phyloP scores from a whole-genome alignment of 1,140 invertebrate genomes.

The Zaprionus davidi region DNA sequence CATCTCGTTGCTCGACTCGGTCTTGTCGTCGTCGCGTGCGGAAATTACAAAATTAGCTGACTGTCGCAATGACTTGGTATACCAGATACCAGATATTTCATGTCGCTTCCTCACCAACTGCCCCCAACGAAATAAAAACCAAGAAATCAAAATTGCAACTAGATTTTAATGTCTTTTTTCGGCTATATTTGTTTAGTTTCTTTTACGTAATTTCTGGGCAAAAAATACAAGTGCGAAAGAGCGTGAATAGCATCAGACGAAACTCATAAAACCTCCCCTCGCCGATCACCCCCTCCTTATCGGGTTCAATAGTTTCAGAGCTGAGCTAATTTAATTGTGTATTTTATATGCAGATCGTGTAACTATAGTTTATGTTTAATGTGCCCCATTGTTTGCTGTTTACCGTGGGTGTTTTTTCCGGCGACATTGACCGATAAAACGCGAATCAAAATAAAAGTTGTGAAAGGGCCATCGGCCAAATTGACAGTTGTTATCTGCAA shows the following conservation, averaged over 20 bases:
- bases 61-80: constrained; percentile 48
- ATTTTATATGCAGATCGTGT: constrained; percentile 53
- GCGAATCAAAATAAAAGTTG: constrained; percentile 18
- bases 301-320: constrained; percentile 60
- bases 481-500: constrained; percentile 10
- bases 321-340: constrained; percentile 28
- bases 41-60: constrained; percentile 60
- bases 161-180: constrained; percentile 38
- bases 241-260: not conserved
- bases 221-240: not conserved
- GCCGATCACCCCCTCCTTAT: not conserved
- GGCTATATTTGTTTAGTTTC: not conserved
- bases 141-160: not conserved
- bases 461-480: constrained; percentile 23
- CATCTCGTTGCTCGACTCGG: constrained; percentile 5
- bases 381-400: constrained; percentile 18
- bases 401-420: constrained; percentile 25
- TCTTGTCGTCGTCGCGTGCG: constrained; percentile 59
- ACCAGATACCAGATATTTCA: constrained; percentile 5
- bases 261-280: not conserved
- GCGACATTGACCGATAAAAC: constrained; percentile 67
- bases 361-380: constrained; percentile 12
- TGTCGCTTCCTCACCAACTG: not conserved
- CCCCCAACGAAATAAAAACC: not conserved
- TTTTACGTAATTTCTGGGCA: not conserved